These are phyloP conservation scores for Molothrus aeneus DNA, from an alignment of 2,797 vertebrate genomes.

Conservation along the genomic window DNA sequence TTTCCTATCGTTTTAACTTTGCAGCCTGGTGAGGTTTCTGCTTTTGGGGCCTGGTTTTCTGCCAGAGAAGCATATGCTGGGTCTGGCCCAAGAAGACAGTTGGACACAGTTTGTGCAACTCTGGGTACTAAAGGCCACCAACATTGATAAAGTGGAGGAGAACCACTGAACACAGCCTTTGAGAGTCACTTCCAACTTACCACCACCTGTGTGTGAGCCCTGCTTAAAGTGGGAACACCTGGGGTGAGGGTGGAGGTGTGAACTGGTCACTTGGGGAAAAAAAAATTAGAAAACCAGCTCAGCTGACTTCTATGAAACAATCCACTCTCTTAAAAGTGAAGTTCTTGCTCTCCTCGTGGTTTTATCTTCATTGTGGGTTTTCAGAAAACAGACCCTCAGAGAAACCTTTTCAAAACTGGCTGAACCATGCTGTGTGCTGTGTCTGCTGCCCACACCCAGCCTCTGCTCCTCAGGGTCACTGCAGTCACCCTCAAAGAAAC, in stretches of 20 bases:
- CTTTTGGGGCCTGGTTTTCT: neutral
- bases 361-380: neutral
- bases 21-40: neutral
- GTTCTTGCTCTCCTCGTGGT: neutral
- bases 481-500: neutral
- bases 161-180: neutral
- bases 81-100: neutral
- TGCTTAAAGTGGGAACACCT: neutral
- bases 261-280: neutral
- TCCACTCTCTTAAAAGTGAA: neutral
- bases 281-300: neutral
- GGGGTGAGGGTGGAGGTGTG: neutral
- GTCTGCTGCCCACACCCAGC: neutral
- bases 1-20: neutral
- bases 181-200: neutral
- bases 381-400: neutral
- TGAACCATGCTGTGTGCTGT: neutral
- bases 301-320: neutral
- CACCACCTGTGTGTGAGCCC: neutral
- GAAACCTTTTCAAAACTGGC: neutral
- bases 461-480: neutral
- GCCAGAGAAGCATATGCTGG: constrained; percentile 10
- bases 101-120: neutral
- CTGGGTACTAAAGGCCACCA: neutral
- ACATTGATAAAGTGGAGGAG: neutral